Conservation (phyloP, 1,140 invertebrate species). For the Diabrotica undecimpunctata region DNA sequence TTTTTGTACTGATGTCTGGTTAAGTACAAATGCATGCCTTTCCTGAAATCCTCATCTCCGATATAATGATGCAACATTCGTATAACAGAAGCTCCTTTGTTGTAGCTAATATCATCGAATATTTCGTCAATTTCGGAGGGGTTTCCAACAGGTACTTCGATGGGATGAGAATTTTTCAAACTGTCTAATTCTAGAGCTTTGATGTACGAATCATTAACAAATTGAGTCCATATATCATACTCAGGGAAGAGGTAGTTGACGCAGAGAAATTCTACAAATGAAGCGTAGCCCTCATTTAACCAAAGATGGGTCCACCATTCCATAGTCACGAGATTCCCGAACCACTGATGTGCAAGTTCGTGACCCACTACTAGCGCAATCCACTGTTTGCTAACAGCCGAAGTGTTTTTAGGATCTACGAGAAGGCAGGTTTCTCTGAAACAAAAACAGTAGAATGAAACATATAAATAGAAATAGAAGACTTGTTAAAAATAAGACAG, state of each 20-base stretch:
- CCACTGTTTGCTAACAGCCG: slow-evolving; percentile 76
- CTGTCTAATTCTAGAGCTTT: slow-evolving; percentile 83
- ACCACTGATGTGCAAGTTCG: slow-evolving; percentile 88
- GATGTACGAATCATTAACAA: slow-evolving; percentile 79
- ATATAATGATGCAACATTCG: slow-evolving; percentile 96
- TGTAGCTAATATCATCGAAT: slow-evolving; percentile 94
- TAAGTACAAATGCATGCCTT: slow-evolving; percentile 91
- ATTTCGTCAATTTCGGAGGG: slow-evolving; percentile 92
- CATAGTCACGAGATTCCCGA: slow-evolving; percentile 89
- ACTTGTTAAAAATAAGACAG: no score
- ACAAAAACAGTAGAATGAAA: slow-evolving; percentile 6
- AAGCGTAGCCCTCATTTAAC: slow-evolving; percentile 92
- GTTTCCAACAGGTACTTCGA: slow-evolving; percentile 85
- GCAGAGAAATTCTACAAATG: slow-evolving; percentile 85
- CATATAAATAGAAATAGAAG: no score
- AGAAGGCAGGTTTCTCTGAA: slow-evolving; percentile 77
- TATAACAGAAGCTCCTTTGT: slow-evolving; percentile 90
- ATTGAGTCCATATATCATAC: slow-evolving; percentile 92
- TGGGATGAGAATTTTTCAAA: slow-evolving; percentile 85
- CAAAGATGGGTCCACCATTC: slow-evolving; percentile 83
- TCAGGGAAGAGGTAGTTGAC: slow-evolving; percentile 84
- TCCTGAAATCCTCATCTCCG: slow-evolving; percentile 89
- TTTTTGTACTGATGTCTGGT: slow-evolving; percentile 85
- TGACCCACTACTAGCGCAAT: slow-evolving; percentile 85
- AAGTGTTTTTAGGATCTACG: slow-evolving; percentile 81